Conservation (phyloP, 2,797 vertebrate species). For the Fratercula arctica region DNA sequence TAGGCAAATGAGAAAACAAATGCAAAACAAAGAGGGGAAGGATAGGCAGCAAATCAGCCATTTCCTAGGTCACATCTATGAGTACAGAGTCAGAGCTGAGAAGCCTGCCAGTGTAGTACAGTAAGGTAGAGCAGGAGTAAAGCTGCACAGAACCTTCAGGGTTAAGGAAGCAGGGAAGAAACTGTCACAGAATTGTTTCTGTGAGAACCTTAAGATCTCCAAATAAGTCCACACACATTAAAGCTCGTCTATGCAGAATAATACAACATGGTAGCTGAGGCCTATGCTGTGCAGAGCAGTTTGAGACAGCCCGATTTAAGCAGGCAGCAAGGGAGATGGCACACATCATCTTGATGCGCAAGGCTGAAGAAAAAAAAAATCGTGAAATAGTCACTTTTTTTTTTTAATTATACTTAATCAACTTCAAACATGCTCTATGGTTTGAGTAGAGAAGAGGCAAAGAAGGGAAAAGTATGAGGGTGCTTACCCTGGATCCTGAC, state of each 20-base stretch:
- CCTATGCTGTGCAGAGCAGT: not conserved
- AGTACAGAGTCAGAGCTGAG: not conserved
- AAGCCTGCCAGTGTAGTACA: not conserved
- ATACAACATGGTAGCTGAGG: not conserved
- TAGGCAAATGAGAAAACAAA: not conserved
- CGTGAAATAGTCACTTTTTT: not conserved
- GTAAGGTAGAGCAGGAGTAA: not conserved
- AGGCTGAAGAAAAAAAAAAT: not conserved
- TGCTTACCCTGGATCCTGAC: conserved; percentile 90
- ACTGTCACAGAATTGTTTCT: not conserved
- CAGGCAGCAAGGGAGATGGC: not conserved
- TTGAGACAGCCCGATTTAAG: not conserved
- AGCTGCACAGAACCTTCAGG: not conserved
- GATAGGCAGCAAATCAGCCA: not conserved
- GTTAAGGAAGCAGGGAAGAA: not conserved
- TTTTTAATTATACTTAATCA: not conserved
- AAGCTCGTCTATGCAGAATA: not conserved
- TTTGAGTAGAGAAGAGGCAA: not conserved
- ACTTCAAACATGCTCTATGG: not conserved
- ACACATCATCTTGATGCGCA: not conserved
- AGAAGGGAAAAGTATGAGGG: not conserved
- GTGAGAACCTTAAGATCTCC: not conserved
- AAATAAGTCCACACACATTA: not conserved
- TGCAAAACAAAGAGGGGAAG: not conserved
- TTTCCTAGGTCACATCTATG: not conserved